These are phyloP conservation scores for Diploptera punctata DNA, from an alignment of 2,888 invertebrate species.

Conservation along the genomic window DNA sequence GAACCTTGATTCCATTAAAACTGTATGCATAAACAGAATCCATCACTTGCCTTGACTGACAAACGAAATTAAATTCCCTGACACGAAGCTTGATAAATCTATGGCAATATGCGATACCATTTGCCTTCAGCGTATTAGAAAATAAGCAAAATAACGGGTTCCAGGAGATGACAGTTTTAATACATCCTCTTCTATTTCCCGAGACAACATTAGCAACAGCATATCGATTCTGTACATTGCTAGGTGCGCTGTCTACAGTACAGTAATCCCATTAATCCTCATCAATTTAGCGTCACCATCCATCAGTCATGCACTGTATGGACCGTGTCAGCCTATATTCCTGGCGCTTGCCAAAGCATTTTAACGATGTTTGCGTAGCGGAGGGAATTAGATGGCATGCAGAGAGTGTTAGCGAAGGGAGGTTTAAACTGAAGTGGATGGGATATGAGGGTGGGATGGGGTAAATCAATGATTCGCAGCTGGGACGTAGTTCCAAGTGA, in stretches of 20 bases:
- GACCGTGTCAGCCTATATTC: constrained; percentile 21
- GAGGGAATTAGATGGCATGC: constrained; percentile 28
- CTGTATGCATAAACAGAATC: too few relatives aligned
- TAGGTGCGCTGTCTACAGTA: not conserved
- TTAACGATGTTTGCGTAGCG: constrained; percentile 36
- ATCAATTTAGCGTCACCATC: constrained; percentile 24
- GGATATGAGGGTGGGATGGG: constrained; percentile 24
- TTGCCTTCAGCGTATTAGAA: too few relatives aligned
- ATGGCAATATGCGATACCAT: too few relatives aligned
- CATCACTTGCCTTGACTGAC: too few relatives aligned
- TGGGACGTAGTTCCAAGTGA: constrained; percentile 34
- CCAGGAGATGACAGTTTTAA: too few relatives aligned
- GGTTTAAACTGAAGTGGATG: constrained; percentile 30
- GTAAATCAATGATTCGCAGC: constrained; percentile 40
- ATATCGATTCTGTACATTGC: not conserved
- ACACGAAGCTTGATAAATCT: too few relatives aligned
- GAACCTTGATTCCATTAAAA: too few relatives aligned
- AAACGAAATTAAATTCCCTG: too few relatives aligned
- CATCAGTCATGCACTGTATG: constrained; percentile 20
- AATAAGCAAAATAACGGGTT: too few relatives aligned
- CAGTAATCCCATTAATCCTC: constrained; percentile 31
- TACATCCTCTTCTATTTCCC: too few relatives aligned
- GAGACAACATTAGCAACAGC: too few relatives aligned
- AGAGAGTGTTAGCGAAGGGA: constrained; percentile 27
- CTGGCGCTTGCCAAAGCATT: too few relatives aligned